Evolutionary conservation across 2,797 vertebrate species (phyloP), one percentile per base, ranked within the genome.

Genomic region (Poecilia velifera): DNA sequence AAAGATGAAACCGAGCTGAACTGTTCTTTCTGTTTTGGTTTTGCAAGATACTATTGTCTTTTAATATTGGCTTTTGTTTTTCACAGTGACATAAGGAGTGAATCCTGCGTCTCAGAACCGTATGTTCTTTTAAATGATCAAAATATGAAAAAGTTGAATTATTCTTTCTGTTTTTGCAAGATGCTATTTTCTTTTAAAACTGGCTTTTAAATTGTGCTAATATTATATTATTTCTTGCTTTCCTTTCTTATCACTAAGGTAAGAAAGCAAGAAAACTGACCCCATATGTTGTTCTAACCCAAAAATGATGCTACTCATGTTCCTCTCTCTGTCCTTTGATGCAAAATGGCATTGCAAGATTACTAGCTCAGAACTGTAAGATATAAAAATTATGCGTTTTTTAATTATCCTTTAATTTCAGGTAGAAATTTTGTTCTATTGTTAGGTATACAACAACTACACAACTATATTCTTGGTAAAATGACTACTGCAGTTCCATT

Each of bases 31-130:
- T 39, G 25, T 59, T 59, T 43, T n/a, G 41, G 18, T 70, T 70
- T 43, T 70, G 9, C 66, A 70, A 70, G 5, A 45, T 43, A 41
- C 20, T n/a, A 45, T 25, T 70, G 22, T 45, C 25, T 70, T 70
- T 43, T 70, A 43, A 31, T 70, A 13, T 45, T 51, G 49, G 20
- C 95, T 3, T 98, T 99, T 93, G 89, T 98, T 39, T 96, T 95
- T 91, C 91, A 92, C 72, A 90, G 84, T 80, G 88, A 95, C 77
- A 82, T 72, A 82, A 87, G 85, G 87, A 82, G 89, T 36, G 66
- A 93, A 77, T 77, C 47, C 57, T 86, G 92, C 39, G 88, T 88
- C 77, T 85, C 88, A 82, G 86, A 96, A 73, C 84, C 6, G 97
- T 98, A 92, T 89, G 97, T 97, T 84, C 68, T 71, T 84, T 34